These are phyloP conservation scores for Zaprionus vittiger DNA, from an alignment of 1,140 invertebrate species.

Conservation along the genomic window DNA sequence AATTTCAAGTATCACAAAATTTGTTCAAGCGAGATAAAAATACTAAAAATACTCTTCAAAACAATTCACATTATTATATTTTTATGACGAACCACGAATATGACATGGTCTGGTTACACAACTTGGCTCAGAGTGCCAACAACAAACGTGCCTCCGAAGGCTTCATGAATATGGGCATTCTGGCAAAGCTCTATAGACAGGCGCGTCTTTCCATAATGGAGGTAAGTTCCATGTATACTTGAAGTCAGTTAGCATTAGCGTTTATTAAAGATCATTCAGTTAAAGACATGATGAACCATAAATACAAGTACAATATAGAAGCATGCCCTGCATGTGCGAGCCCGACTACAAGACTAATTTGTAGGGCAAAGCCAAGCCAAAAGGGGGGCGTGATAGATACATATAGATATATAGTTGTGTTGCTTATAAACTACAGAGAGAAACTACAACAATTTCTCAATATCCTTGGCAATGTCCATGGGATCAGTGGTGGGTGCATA, in stretches of 20 bases:
- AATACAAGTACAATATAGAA: constrained; percentile 4
- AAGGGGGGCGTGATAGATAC: neutral
- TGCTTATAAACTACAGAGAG: constrained; percentile 16
- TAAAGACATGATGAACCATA: neutral
- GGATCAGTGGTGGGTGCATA: constrained; percentile 92
- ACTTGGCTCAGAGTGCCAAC: constrained; percentile 8
- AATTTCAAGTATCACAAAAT: constrained; percentile 33
- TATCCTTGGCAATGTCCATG: constrained; percentile 87
- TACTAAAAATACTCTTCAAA: neutral
- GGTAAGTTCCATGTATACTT: constrained; percentile 12
- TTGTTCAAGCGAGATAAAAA: constrained; percentile 6
- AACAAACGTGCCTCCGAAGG: neutral
- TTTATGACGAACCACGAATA: constrained; percentile 40
- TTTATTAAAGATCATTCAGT: constrained; percentile 27
- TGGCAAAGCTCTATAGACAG: constrained; percentile 38
- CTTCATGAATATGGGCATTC: constrained; percentile 31
- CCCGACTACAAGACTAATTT: constrained; percentile 26
- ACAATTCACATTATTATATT: constrained; percentile 19
- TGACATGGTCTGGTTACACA: constrained; percentile 47
- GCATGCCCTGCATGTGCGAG: constrained; percentile 18
- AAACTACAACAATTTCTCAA: constrained; percentile 89
- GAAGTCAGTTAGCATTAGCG: neutral
- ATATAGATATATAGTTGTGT: constrained; percentile 20
- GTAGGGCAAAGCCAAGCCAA: constrained; percentile 12
- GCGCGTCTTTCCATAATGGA: constrained; percentile 41